Evolutionary conservation across 2,113 vertebrate species (phyloP), one percentile per base, ranked within the genome.

Genomic region (Ammodytes dubius): DNA sequence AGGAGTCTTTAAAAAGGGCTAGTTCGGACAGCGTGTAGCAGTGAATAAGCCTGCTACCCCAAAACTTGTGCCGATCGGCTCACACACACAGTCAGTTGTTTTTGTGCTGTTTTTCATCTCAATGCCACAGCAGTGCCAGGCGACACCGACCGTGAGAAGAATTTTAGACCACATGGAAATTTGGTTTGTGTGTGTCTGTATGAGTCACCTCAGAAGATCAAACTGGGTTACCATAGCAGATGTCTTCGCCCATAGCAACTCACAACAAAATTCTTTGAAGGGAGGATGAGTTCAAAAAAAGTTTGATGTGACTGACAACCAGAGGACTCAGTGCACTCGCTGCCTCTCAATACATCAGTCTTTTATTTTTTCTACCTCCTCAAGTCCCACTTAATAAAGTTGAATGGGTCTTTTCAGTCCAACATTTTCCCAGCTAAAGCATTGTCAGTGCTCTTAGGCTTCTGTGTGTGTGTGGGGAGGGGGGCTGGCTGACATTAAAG

Each of bases 61-160:
- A 74, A 39, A 63, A 35, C 58, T 81, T 47, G 52, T 80, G 88
- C 87, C 87, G 88, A 52, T 74, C 17, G 3, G 39, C 70, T 70
- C 64, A 15, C 70, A 63, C 67, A 56, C 53, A 57, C 89, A 91
- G 77, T 81, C 50, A 11, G 37, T 80, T 61, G 69, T 89, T 86
- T 63, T 76, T 87, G 79, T 83, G 63, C 73, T 81, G 71, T 84
- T 84, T 85, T 84, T 89, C 78, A 87, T 88, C 84, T n/a, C 75
- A 70, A 65, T 64, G 70, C 77, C 78, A 87, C 4, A 1, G 53
- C 19, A 37, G 77, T 77, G 77, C 90, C 81, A 61, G 65, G 89
- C 63, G 80, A 91, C 85, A 46, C 64, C 35, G 63, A 77, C 50
- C 77, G 83, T 93, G 90, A 91, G 80, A 86, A 19, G 91, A 92